Conservation (phyloP, 2,797 vertebrate species). For the Buphagus erythrorhynchus region DNA sequence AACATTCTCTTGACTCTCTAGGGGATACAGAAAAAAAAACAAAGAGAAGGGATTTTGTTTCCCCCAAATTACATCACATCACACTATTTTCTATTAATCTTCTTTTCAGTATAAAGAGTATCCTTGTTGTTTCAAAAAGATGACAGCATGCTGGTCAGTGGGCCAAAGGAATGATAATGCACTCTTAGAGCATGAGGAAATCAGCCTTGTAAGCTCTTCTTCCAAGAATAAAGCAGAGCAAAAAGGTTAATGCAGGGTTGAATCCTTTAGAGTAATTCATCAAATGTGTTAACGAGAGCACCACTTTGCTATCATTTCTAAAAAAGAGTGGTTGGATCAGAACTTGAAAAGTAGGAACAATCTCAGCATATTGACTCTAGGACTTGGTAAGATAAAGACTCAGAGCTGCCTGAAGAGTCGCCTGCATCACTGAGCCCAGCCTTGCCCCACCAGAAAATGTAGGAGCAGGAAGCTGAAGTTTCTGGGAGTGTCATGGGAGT, state of each 20-base stretch:
- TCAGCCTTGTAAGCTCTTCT: neutral
- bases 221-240: neutral
- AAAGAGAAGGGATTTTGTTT: neutral
- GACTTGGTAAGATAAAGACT: neutral
- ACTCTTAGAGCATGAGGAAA: neutral
- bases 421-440: neutral
- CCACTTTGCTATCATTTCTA: neutral
- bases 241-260: neutral
- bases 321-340: neutral
- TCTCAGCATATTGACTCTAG: neutral
- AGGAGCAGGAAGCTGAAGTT: neutral
- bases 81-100: neutral
- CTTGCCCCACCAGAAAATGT: neutral
- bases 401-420: neutral
- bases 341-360: neutral
- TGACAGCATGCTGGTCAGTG: neutral
- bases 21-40: neutral
- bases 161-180: neutral
- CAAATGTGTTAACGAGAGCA: neutral
- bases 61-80: neutral
- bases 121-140: neutral
- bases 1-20: neutral
- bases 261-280: neutral
- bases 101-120: neutral
- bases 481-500: neutral